Conservation (phyloP, 2,797 vertebrate species). For the Siniperca scherzeri region DNA sequence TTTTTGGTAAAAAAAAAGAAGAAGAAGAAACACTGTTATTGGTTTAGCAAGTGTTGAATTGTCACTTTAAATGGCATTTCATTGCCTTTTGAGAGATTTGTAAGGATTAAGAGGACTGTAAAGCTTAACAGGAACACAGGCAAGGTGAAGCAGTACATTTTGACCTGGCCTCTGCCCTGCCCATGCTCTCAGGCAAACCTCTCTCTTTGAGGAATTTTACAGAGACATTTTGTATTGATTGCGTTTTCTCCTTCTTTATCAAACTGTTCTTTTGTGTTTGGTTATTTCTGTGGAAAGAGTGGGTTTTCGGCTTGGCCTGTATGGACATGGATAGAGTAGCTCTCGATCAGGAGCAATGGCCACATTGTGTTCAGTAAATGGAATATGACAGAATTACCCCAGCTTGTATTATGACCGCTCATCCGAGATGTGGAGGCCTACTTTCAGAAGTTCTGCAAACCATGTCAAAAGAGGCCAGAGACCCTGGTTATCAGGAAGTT, state of each 20-base stretch:
- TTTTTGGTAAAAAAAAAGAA: slow-evolving; percentile 31
- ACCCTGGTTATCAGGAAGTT: slow-evolving; percentile 50
- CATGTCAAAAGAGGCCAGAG: slow-evolving; percentile 39
- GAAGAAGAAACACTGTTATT: slow-evolving; percentile 48
- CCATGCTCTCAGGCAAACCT: slow-evolving; percentile 67
- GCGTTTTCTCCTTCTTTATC: slow-evolving; percentile 75
- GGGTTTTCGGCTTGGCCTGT: slow-evolving; percentile 50
- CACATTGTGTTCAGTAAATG: slow-evolving; percentile 70
- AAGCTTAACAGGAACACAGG: slow-evolving; percentile 68
- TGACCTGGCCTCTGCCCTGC: slow-evolving; percentile 67
- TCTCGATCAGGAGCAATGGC: slow-evolving; percentile 56
- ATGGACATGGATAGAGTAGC: slow-evolving; percentile 51
- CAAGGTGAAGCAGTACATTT: slow-evolving; percentile 70
- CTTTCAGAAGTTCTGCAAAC: slow-evolving; percentile 59
- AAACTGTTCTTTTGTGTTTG: slow-evolving; percentile 75
- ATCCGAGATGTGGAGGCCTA: slow-evolving; percentile 50
- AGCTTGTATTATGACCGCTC: slow-evolving; percentile 57
- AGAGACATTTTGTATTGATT: slow-evolving; percentile 77
- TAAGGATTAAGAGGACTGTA: slow-evolving; percentile 72
- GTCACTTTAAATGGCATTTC: slow-evolving; percentile 76
- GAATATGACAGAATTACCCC: slow-evolving; percentile 66
- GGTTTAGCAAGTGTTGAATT: slow-evolving; percentile 69
- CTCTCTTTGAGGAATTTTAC: slow-evolving; percentile 71
- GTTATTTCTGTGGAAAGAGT: slow-evolving; percentile 69
- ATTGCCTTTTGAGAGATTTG: slow-evolving; percentile 72